Base-by-base conservation (phyloP, 2,797 vertebrate species). In the Ateles fusciceps region DNA sequence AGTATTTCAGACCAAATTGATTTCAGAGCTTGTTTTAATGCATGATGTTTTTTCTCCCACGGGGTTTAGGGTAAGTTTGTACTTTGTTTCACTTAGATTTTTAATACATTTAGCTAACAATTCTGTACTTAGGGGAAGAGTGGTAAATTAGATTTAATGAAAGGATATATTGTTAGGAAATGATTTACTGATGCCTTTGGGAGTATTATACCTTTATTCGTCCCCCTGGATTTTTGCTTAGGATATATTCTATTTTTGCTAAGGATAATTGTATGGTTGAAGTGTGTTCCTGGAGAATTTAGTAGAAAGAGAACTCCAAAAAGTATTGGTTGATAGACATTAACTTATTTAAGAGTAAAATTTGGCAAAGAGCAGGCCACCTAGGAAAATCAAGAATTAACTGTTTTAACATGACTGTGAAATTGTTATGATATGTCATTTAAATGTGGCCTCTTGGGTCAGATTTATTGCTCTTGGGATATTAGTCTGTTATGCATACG, bases 11-110 rank as follows among this genome's bases (percentile, higher is more conserved):
- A 89, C 74, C 14, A 42, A 94, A 95, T 96, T 96, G 61, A 95
- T 97, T 97, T 87, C 24, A 90, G 85, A 94, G 30, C 83, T 96
- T 84, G 79, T 93, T 96, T 95, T 85, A 96, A 91, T 94, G 26
- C 72, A 30, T 46, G 26, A 12, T 59, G 33, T 74, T 89, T 89
- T 55, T 64, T 83, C 36, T 94, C 19, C 78, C 71, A 88, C 17
- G 57, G 74, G 30, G 14, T 57, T 94, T 96, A 30, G 22, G 36
- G 46, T 76, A 61, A 91, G 68, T 22, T 50, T 95, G 96, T 86
- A 50, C 64, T 89, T 89, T 87, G 75, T 46, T 92, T 89, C 55
- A 94, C 74, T 96, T 94, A 61, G 36, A 94, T 57, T 95, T 93
- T 89, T 87, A 91, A 86, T 80, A 89, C 89, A 81, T 87, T 90